A percentile compares a stretch with the other conserved stretches of the same genome.
These are phyloP conservation scores for Dunckerocampus dactyliophorus DNA, from an alignment of 2,113 vertebrate genomes.

Conservation along the genomic window DNA sequence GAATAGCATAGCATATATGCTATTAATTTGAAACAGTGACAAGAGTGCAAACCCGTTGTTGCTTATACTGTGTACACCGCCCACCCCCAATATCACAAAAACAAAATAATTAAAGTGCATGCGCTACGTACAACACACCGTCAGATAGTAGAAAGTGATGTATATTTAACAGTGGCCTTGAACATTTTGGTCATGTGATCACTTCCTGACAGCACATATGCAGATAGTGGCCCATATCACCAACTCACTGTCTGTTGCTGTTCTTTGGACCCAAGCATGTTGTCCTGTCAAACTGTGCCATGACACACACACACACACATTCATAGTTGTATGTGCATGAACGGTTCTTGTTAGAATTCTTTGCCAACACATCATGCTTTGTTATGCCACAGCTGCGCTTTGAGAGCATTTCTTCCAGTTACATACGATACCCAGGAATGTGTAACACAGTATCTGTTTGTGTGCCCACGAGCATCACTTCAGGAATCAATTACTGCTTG, in stretches of 20 bases:
- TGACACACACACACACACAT: background rate
- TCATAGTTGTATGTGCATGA: background rate
- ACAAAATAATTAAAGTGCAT: too few relatives aligned
- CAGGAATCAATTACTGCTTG: background rate
- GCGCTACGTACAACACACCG: too few relatives aligned
- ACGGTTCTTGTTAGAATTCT: background rate
- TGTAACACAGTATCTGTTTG: background rate
- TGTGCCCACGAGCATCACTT: background rate
- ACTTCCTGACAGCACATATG: too few relatives aligned
- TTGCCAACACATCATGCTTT: background rate
- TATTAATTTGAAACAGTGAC: too few relatives aligned
- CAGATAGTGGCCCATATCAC: too few relatives aligned
- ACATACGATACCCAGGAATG: background rate
- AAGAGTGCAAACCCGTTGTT: too few relatives aligned
- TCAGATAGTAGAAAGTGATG: too few relatives aligned
- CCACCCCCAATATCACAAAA: too few relatives aligned
- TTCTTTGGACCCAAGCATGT: background rate
- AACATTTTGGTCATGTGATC: too few relatives aligned
- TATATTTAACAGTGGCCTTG: too few relatives aligned
- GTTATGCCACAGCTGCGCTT: background rate
- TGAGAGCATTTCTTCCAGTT: background rate
- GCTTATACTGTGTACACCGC: too few relatives aligned
- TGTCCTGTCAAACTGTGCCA: slow-evolving; percentile 1
- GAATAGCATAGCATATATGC: too few relatives aligned
- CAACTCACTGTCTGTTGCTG: background rate